Evolutionary conservation across 2,113 vertebrate genomes (phyloP), one percentile per base, ranked within the genome.

Genomic region (Psephotus haematonotus): DNA sequence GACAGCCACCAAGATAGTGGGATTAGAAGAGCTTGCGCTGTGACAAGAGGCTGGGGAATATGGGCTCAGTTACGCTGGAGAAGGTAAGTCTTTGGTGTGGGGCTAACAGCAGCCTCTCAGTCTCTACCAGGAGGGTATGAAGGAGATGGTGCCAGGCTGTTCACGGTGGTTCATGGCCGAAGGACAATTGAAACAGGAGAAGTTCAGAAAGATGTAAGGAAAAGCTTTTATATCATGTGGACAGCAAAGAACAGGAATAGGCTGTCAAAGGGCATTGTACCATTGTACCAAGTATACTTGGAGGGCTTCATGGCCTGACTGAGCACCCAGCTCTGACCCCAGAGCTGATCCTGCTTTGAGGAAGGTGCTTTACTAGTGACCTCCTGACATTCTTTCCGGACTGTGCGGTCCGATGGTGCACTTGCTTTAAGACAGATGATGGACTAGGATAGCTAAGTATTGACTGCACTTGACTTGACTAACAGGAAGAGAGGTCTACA

Each of bases 101-200:
- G 7, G 2, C 18, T 64, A n/a, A 49, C 17, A 63, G 27, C 27
- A 65, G 60, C 28, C 14, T 64, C 15, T 20, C 17, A 13, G 35
- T n/a, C 60, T 72, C 53, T 65, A 3, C 9, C 5, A 37, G 33
- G 4, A 43, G 10, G 23, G 4, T 46, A 3, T 24, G 55, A 46
- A 70, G 57, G 33, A 82, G 19, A 29, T 31, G 27, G 15, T 6
- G 5, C 9, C 65, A 75, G 39, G 49, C 31, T 74, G 12, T 46
- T 55, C 44, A 33, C n/a, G 41, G 28, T 1, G 2, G 4, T 60
- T 16, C 5, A 3, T 52, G 70, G 11, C 0, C 2, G 31, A 23
- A 50, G 4, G 14, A 64, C 10, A 74, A 10, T 10, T 68, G 69
- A 77, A 90, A 63, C 7, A 13, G 12, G 13, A 52, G 47, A 59